Base-by-base conservation (phyloP, 2,888 invertebrate species). In the Ichneumoninae sp. region DNA sequence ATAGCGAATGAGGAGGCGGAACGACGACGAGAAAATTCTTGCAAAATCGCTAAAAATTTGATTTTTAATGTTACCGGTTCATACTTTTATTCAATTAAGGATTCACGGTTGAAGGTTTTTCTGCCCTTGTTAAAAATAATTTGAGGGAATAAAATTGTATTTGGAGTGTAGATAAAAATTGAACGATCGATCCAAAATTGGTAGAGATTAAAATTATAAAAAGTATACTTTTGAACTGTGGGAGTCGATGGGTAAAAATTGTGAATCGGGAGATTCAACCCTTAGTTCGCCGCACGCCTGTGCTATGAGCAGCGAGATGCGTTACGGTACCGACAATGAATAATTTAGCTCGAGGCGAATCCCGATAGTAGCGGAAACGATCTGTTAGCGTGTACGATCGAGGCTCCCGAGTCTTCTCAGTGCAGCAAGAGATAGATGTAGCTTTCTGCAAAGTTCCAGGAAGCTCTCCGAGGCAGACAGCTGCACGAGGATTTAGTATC, bases 281-380 rank as follows among this genome's bases (percentile, higher is more conserved):
- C 22, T 57, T 22, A 57, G 26, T 26, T 57, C 26, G 10, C 10
- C 4, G 57, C 26, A 4, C 57, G 22, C 26, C 26, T 10, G 57
- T 22, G 16, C 30, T 74, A 87, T 81, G 74, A 82, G 73, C 52
- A 52, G 69, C 79, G 84, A 83, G 78, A 82, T 82, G 86, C 83
- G 86, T 87, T 66, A 76, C 83, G 86, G 74, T 81, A 66, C 75
- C 86, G 87, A 86, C 88, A 88, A 90, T 90, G 90, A 90, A 89
- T 89, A 89, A 90, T 90, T 90, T 86, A 81, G 81, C 86, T 83
- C 80, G 85, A 81, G 83, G 86, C 79, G 86, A 81, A 85, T 80
- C 83, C 73, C 70, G 68, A 79, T 79, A 73, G 70, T 84, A 81
- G 86, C 91, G 91, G 91, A 91, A 91, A 87, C 88, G 89, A 91